Base-by-base conservation (phyloP, 2,888 invertebrate genomes). In the Agrotis segetum region DNA sequence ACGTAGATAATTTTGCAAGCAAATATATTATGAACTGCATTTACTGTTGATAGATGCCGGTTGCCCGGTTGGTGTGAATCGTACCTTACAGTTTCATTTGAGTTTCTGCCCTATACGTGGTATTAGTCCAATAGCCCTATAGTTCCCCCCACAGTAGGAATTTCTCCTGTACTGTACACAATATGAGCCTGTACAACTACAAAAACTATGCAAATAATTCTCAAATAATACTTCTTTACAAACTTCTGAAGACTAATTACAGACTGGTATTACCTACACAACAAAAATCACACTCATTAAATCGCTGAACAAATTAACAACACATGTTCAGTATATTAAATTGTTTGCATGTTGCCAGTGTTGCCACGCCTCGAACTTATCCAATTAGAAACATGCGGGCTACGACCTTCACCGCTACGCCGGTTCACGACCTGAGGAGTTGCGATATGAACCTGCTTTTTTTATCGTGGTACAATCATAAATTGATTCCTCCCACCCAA, bases 371-470 rank as follows among this genome's bases (percentile, higher is more conserved):
- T 66, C 66, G 47, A 71, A 81, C 56, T 77, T 83, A 71, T 68
- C 75, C 83, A 83, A 83, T 85, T 83, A 83, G 66, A 3, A 50
- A 49, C 34, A 58, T 60, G 66, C 67, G 76, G 62, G 34, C 14
- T 3, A 1, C 29, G 53, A 73, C 82, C 82, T 79, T 78, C 53
- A 21, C 49, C 24, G 34, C 52, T 16, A 29, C n/a, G 11, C 55
- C 24, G 17, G 55, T 29, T 29, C 55, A 55, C 5, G 21, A 55
- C 29, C 55, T 13, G 17, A n/a, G 29, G 53, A 34, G 7, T 34
- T 34, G 34, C 34, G 34, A 34, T 34, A 34, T 34, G 7, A 6
- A 34, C 34, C 7, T 34, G 7, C 34, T 34, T 34, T 29, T 29
- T 29, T 29, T 6, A 29, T 3, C 29, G 3, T 3, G 29, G 6